These are phyloP conservation scores for Synanceia verrucosa DNA, from an alignment of 2,797 vertebrate genomes.

Conservation along the genomic window DNA sequence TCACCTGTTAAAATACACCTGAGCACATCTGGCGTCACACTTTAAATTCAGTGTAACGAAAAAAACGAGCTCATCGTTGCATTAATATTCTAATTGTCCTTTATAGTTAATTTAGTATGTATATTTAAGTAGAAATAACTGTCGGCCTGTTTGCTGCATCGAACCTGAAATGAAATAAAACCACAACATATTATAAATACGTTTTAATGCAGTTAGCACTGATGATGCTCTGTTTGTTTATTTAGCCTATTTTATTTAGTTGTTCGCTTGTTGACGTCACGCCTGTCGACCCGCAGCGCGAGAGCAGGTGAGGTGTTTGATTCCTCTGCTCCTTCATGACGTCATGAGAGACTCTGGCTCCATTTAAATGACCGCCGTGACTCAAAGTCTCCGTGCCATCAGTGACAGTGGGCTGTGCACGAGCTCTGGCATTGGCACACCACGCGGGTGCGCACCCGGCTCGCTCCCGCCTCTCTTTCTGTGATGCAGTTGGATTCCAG, in stretches of 20 bases:
- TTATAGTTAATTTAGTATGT: background rate
- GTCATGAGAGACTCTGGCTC: slow-evolving; percentile 6
- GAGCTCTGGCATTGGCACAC: slow-evolving; percentile 67
- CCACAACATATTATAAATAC: background rate
- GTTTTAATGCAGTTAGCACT: background rate
- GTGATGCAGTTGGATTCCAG: slow-evolving; percentile 71
- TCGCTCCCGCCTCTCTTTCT: slow-evolving; percentile 11
- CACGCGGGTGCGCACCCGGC: slow-evolving; percentile 73
- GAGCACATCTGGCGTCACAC: background rate
- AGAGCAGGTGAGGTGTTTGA: slow-evolving; percentile 47
- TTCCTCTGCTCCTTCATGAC: slow-evolving; percentile 25
- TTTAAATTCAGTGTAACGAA: background rate
- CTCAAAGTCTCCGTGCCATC: background rate
- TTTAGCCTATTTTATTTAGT: too few relatives aligned
- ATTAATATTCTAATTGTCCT: background rate
- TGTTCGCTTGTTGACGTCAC: slow-evolving; percentile 35
- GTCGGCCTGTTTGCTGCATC: too few relatives aligned
- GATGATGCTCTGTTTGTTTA: background rate
- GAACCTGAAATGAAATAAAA: too few relatives aligned
- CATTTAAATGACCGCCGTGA: slow-evolving; percentile 15
- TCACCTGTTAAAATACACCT: slow-evolving; percentile 1
- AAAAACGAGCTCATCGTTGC: background rate
- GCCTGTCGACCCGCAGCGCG: too few relatives aligned
- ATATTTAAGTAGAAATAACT: too few relatives aligned
- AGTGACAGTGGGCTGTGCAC: background rate